A percentile compares a stretch with the other conserved stretches of the same genome.
phyloP scores from a whole-genome alignment of 2,888 invertebrate species.

The Leptinotarsa tumamoca region DNA sequence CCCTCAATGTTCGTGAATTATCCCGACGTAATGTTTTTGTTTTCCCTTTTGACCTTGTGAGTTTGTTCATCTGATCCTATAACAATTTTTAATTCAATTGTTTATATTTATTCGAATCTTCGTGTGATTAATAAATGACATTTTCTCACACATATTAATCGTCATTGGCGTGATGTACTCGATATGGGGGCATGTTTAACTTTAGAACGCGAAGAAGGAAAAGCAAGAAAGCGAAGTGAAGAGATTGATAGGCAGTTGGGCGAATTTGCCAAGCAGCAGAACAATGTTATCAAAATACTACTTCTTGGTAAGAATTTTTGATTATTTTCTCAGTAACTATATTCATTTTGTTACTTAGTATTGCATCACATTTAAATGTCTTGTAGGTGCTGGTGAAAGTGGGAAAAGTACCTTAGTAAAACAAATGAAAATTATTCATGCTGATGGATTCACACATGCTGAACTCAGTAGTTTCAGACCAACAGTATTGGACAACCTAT shows the following conservation, averaged over 20 bases:
- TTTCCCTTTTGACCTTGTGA: constrained; percentile 38
- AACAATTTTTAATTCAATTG: constrained; percentile 35
- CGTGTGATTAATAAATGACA: constrained; percentile 27
- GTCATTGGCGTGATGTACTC: constrained; percentile 57
- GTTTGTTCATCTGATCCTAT: constrained; percentile 35
- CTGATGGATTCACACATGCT: constrained; percentile 73
- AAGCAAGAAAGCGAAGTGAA: constrained; percentile 72
- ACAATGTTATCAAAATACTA: constrained; percentile 74
- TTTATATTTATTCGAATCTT: constrained; percentile 20
- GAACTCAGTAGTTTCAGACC: constrained; percentile 74
- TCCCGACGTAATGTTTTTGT: not conserved
- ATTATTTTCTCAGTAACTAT: not conserved
- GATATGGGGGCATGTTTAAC: constrained; percentile 75
- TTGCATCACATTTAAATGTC: constrained; percentile 2
- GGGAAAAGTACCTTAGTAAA: constrained; percentile 77
- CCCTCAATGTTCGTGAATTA: no score
- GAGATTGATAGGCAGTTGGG: constrained; percentile 73
- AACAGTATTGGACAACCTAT: constrained; percentile 74
- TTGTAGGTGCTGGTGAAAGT: constrained; percentile 74
- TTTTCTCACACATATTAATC: constrained; percentile 18
- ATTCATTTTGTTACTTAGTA: constrained; percentile 10
- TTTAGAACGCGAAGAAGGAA: constrained; percentile 72
- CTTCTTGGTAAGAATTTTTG: constrained; percentile 68
- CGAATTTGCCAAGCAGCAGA: constrained; percentile 71
- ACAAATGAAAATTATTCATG: constrained; percentile 79